Percentiles rank a stretch among this genome's conserved stretches.
Evolutionary conservation across 2,888 invertebrate genomes (phyloP).

Genomic region (Cryptophagus acutangulus): DNA sequence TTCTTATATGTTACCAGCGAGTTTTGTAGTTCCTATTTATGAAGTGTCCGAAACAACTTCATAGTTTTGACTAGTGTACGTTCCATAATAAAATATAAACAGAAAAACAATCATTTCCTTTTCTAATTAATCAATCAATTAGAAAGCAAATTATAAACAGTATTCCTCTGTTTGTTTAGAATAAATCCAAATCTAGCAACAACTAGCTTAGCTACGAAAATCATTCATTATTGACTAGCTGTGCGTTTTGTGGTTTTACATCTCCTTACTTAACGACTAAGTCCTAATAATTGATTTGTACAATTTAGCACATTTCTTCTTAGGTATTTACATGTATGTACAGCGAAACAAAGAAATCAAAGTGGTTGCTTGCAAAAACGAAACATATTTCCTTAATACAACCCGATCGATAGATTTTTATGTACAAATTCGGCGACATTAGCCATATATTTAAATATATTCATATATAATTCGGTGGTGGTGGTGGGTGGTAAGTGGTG

Average conservation of each 20-base stretch:
- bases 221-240: slow-evolving; percentile 21
- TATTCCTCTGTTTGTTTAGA: no score
- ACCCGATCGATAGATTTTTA: slow-evolving; percentile 19
- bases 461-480: slow-evolving; percentile 37
- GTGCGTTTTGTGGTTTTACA: slow-evolving; percentile 15
- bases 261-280: slow-evolving; percentile 18
- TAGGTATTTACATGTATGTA: slow-evolving; percentile 30
- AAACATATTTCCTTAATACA: slow-evolving; percentile 20
- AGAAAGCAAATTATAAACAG: slow-evolving; percentile 22
- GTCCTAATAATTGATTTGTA: slow-evolving; percentile 29
- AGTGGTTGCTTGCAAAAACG: no score
- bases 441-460: slow-evolving; percentile 32
- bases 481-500: no score
- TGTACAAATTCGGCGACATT: slow-evolving; percentile 43
- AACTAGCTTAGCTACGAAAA: slow-evolving; percentile 26
- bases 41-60: slow-evolving; percentile 41
- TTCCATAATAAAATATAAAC: slow-evolving; percentile 33
- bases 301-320: slow-evolving; percentile 26
- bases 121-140: slow-evolving; percentile 29
- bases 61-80: slow-evolving; percentile 47
- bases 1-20: slow-evolving; percentile 70
- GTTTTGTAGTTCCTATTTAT: slow-evolving; percentile 71
- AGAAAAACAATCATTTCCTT: slow-evolving; percentile 9
- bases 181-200: no score
- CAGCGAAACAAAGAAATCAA: slow-evolving; percentile 22